These are phyloP conservation scores for Apodemia hepburni DNA, from an alignment of 2,888 invertebrate species.

Conservation along the genomic window DNA sequence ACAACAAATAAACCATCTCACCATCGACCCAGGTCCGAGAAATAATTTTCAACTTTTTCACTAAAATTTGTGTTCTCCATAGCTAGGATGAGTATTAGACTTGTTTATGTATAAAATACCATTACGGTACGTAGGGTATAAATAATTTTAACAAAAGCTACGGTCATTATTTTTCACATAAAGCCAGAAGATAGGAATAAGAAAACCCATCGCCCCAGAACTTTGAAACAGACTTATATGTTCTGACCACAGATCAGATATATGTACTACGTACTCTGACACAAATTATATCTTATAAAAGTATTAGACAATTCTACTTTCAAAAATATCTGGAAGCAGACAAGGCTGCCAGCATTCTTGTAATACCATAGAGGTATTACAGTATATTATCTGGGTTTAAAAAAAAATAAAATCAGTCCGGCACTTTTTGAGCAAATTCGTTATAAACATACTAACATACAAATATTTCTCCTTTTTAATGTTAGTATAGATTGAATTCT, in stretches of 20 bases:
- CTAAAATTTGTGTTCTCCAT: constrained; percentile 79
- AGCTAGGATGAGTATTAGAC: constrained; percentile 16
- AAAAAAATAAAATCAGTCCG: too few relatives aligned
- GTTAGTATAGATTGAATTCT: too few relatives aligned
- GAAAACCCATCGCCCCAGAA: neutral
- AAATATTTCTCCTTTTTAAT: too few relatives aligned
- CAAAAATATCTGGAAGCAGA: too few relatives aligned
- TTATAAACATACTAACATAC: too few relatives aligned
- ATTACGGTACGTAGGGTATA: constrained; percentile 9
- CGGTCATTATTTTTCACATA: constrained; percentile 7
- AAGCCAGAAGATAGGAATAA: neutral
- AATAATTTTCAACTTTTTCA: constrained; percentile 83
- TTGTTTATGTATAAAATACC: constrained; percentile 18
- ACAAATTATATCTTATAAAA: too few relatives aligned
- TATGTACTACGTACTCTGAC: neutral
- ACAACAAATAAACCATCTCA: constrained; percentile 45
- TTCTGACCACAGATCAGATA: neutral
- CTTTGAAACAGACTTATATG: too few relatives aligned
- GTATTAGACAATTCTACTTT: too few relatives aligned
- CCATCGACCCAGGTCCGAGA: constrained; percentile 86
- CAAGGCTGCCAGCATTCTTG: too few relatives aligned
- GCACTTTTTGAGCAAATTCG: too few relatives aligned
- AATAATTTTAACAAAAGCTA: neutral
- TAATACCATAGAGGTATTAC: too few relatives aligned
- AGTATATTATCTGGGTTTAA: too few relatives aligned